Base-by-base conservation (phyloP, 2,888 invertebrate genomes). In the Sthenelais limicola region DNA sequence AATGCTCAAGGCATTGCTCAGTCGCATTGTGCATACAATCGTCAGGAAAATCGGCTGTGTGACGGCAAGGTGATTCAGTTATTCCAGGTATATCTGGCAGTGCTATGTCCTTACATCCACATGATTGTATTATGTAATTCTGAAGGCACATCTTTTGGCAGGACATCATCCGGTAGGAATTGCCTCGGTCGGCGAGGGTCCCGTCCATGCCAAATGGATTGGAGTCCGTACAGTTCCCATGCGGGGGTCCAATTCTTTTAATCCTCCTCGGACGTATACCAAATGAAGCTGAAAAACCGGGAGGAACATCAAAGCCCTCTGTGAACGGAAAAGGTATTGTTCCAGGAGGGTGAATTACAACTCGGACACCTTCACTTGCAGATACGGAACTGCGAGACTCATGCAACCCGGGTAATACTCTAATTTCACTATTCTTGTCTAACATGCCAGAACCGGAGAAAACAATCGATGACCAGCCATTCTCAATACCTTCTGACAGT, bases 141-240 rank as follows among this genome's bases (percentile, higher is more conserved):
- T 78, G 78, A 9, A 78, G 28, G 70, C 78, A 78, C 78, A 78
- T 78, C 62, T 77, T 77, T 69, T 77, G 76, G 56, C 78, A 78
- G 12, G 78, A 54, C 72, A 77, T 75, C 38, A 75, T 49, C 0
- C 78, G 48, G 56, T 78, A 78, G 9, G 73, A 24, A 24, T 49
- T 43, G 3, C 26, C 72, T 7, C 58, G 51, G 24, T 52, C 62
- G 18, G 38, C 58, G 9, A 62, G 38, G 1, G 35, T 32, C 12
- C n/a, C 35, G 21, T 71, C 58, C 35, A 21, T 35, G 9, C 52
- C 76, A 38, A 78, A 77, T 26, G 77, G 76, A 67, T 78, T 77
- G 1, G 28, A 21, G 38, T 74, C 43, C 0, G 72, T 62, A 54
- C 78, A 78, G 54, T 75, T 77, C 5, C 78, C 78, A 58, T 78